Evolutionary conservation across 2,113 vertebrate species (phyloP), one percentile per base, ranked within the genome.

Genomic region (Pteropus alecto): DNA sequence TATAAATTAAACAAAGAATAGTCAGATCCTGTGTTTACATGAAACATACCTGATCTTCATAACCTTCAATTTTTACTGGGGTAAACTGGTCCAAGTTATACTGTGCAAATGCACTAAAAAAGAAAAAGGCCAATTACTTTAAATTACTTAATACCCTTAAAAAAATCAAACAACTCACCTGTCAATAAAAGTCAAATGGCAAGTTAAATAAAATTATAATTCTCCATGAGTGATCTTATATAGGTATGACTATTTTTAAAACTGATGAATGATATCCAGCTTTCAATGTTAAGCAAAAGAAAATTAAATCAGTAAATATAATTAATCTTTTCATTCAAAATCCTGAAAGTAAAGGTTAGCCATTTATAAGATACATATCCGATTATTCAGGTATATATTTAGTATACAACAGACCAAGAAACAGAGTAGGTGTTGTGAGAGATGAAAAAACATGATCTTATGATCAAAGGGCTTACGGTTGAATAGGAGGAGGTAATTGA

Each of bases 61-160:
- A 99, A 98, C 99, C 99, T 95, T 99, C 99, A 92, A 99, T 97
- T 98, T 99, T 99, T 98, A 99, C 99, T 56, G 99, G 99, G 92
- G 99, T 99, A 98, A 99, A 99, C 99, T 99, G 99, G 99, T 99
- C 99, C 99, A 99, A 98, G 98, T 99, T 99, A 98, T 99, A 99
- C 97, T 99, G 99, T 98, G 99, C 99, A 99, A 99, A 99, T 41
- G 99, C 99, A 98, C 99, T 99, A 96, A 33, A 97, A 98, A 95
- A 95, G 96, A 90, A 98, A 30, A 93, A 56, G 1, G 54, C 0
- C 19, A 19, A 71, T 95, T 76, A 95, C 15, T 97, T 96, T 88
- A 79, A 95, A 94, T 48, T 84, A 82, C 19, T 82, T 84, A 97
- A 78, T 63, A 19, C 1, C 89, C 84, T 87, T 22, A 16, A 61